These are phyloP conservation scores for Mechanitis mazaeus DNA, from an alignment of 2,888 invertebrate species.

Conservation along the genomic window DNA sequence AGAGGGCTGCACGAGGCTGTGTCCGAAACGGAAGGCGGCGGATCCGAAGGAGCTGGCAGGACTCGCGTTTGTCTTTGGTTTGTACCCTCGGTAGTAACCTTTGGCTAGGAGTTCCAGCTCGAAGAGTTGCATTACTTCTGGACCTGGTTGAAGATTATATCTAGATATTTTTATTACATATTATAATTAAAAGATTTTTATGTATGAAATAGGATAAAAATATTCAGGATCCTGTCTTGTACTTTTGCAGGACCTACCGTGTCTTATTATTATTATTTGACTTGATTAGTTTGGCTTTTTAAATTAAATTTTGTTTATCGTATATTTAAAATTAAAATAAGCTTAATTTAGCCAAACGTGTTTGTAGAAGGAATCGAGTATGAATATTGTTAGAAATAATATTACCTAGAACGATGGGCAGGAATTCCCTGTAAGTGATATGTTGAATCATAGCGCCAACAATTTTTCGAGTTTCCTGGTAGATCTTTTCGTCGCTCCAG, in stretches of 20 bases:
- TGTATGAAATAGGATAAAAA: too few species aligned
- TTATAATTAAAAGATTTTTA: too few species aligned
- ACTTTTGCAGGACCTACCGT: too few species aligned
- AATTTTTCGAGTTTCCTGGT: constrained; percentile 89
- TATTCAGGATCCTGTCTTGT: too few species aligned
- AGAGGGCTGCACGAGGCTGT: constrained; percentile 88
- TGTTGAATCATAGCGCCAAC: constrained; percentile 89
- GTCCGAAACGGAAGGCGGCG: constrained; percentile 91
- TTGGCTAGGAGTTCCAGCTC: constrained; percentile 81
- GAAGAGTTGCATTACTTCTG: constrained; percentile 85
- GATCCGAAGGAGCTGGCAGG: constrained; percentile 87
- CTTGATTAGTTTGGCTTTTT: too few species aligned
- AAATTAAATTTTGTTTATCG: too few species aligned
- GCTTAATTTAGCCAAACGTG: too few species aligned
- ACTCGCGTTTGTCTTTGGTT: constrained; percentile 81
- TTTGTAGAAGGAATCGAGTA: too few species aligned
- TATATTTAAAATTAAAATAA: too few species aligned
- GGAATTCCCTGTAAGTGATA: constrained; percentile 88
- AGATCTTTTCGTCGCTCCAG: constrained; percentile 92
- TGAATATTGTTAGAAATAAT: too few species aligned
- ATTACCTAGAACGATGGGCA: constrained; percentile 85
- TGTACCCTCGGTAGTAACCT: constrained; percentile 85
- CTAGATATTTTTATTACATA: too few species aligned
- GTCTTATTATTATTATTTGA: too few species aligned
- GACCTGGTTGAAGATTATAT: constrained; percentile 57